phyloP scores from a whole-genome alignment of 2,888 invertebrate species.

The Agrochola lota region DNA sequence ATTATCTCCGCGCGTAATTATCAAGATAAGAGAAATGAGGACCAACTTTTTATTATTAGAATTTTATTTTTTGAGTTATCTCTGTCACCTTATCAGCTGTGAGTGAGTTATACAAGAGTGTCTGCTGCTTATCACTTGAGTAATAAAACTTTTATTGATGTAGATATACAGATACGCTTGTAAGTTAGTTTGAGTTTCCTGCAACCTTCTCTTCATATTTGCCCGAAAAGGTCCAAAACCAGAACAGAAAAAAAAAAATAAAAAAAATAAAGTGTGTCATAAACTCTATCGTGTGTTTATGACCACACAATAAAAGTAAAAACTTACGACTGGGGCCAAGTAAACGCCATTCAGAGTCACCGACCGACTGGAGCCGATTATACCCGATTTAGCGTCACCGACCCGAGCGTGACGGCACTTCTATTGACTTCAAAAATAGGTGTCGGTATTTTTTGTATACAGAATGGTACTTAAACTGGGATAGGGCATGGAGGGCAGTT shows the following conservation, averaged over 20 bases:
- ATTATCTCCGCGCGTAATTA: conserved; percentile 41
- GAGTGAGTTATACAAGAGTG: not conserved
- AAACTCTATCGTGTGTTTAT: not conserved
- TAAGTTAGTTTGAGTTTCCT: not conserved
- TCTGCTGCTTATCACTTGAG: not conserved
- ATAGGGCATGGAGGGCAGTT: not conserved
- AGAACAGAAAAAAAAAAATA: not conserved
- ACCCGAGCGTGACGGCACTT: not conserved
- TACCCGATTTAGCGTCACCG: not conserved
- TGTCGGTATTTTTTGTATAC: not conserved
- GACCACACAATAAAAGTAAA: not conserved
- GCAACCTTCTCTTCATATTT: not conserved
- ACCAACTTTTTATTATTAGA: conserved; percentile 24
- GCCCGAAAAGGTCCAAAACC: not conserved
- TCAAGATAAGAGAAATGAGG: conserved; percentile 33
- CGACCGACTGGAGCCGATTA: not conserved
- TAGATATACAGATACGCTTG: not conserved
- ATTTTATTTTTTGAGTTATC: conserved; percentile 37
- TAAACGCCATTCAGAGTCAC: not conserved
- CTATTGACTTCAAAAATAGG: not conserved
- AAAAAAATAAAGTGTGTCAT: not conserved
- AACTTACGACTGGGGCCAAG: not conserved
- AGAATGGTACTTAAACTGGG: not conserved
- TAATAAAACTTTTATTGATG: not conserved
- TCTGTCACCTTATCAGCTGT: conserved; percentile 4